These are phyloP conservation scores for Elgaria multicarinata DNA, from an alignment of 2,113 vertebrate genomes.

Conservation along the genomic window DNA sequence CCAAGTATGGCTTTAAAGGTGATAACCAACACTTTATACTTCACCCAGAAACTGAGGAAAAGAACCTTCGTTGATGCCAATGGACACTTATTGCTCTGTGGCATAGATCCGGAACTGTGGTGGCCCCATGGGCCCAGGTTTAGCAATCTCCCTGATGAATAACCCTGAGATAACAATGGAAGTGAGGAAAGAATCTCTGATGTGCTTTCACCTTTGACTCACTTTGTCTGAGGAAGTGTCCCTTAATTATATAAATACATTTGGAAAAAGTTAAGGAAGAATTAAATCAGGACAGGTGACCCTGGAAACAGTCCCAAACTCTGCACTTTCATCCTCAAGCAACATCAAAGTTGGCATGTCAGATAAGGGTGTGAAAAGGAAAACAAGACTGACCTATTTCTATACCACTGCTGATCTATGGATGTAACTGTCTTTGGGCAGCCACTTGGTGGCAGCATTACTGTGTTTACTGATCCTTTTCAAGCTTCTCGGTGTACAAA, in stretches of 20 bases:
- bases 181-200: neutral
- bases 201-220: neutral
- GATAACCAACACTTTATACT: too few species aligned
- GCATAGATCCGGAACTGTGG: too few species aligned
- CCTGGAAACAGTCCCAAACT: neutral
- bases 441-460: slow-evolving; percentile 34
- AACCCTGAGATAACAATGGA: neutral
- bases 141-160: too few species aligned
- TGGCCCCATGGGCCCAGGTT: too few species aligned
- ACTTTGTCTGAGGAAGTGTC: neutral
- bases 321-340: neutral
- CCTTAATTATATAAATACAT: neutral
- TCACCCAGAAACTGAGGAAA: too few species aligned
- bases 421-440: neutral
- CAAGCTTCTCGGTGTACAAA: neutral
- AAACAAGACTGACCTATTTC: neutral
- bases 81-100: neutral
- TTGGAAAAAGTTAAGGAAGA: neutral
- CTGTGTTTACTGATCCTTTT: neutral
- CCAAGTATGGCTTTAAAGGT: too few species aligned
- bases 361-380: neutral
- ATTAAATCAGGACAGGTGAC: neutral
- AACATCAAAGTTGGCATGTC: neutral
- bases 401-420: neutral
- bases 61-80: neutral